Conservation (phyloP, 2,888 invertebrate genomes). For the Chrysolina americana region DNA sequence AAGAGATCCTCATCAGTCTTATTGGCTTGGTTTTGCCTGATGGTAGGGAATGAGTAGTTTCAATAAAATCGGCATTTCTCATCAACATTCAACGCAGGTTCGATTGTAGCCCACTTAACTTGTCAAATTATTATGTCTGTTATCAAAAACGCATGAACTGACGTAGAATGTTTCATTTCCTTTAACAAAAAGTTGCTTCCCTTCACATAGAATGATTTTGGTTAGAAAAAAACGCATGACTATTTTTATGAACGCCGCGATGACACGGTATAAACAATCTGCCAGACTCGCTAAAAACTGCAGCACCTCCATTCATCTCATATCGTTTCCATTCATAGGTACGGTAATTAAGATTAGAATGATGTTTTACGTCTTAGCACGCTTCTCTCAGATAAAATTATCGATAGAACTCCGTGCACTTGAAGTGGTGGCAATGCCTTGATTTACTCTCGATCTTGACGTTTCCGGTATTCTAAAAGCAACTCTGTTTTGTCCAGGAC, state of each 20-base stretch:
- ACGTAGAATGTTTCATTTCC: too few species aligned
- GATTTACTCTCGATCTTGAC: conserved; percentile 48
- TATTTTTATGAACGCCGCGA: not conserved
- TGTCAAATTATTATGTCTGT: too few species aligned
- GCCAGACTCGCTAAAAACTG: not conserved
- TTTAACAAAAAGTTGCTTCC: too few species aligned
- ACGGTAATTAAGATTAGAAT: conserved; percentile 47
- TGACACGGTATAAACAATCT: not conserved
- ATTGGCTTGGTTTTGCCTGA: too few species aligned
- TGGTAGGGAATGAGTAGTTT: too few species aligned
- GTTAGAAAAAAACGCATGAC: too few species aligned
- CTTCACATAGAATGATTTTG: too few species aligned
- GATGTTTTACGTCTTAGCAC: conserved; percentile 50
- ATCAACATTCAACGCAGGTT: too few species aligned
- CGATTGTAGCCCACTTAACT: too few species aligned
- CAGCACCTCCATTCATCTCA: not conserved
- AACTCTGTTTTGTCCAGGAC: conserved; percentile 46
- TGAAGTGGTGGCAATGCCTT: conserved; percentile 41
- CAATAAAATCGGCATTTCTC: too few species aligned
- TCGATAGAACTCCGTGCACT: conserved; percentile 42
- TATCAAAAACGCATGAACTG: too few species aligned
- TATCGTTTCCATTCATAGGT: conserved; percentile 14
- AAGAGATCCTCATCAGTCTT: too few species aligned
- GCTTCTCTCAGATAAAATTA: conserved; percentile 47
- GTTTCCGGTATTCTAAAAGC: conserved; percentile 54